Percentiles rank a stretch among this genome's conserved stretches.
Conservation (phyloP, 2,797 vertebrate genomes). For the Euthynnus affinis region DNA sequence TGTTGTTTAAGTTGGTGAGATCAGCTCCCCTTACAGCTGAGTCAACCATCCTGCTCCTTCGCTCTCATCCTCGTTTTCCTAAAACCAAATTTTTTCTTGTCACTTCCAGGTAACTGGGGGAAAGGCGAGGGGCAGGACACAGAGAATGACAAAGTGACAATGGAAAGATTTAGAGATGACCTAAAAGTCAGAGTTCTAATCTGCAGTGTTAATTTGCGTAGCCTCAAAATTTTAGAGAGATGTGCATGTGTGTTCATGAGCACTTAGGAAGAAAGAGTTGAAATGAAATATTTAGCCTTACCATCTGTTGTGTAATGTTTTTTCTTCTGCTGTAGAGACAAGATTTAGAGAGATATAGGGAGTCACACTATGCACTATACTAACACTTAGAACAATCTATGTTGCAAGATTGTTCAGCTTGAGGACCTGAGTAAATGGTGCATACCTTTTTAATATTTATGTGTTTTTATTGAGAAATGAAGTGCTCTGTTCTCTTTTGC, state of each 20-base stretch:
- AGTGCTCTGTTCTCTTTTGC: slow-evolving; percentile 34
- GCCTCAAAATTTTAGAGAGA: slow-evolving; percentile 16
- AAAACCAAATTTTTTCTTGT: slow-evolving; percentile 12
- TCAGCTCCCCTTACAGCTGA: slow-evolving; percentile 81
- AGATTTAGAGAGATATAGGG: not conserved
- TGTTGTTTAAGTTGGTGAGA: slow-evolving; percentile 77
- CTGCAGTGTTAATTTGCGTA: slow-evolving; percentile 9
- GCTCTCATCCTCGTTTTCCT: slow-evolving; percentile 20
- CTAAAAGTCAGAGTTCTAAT: slow-evolving; percentile 12
- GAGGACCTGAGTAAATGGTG: slow-evolving; percentile 21
- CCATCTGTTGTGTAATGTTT: slow-evolving; percentile 49
- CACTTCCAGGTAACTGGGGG: slow-evolving; percentile 60
- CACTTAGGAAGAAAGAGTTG: slow-evolving; percentile 3
- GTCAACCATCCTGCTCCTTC: slow-evolving; percentile 72
- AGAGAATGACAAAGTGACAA: slow-evolving; percentile 12
- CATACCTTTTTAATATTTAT: slow-evolving; percentile 22
- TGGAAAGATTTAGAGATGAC: slow-evolving; percentile 14
- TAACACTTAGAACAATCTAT: slow-evolving; percentile 18
- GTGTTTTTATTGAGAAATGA: slow-evolving; percentile 42
- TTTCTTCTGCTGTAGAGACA: slow-evolving; percentile 20
- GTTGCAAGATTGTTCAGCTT: slow-evolving; percentile 19
- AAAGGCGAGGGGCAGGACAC: slow-evolving; percentile 52
- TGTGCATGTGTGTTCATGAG: slow-evolving; percentile 7
- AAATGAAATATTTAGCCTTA: slow-evolving; percentile 40
- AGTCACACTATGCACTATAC: slow-evolving; percentile 8